Conservation (phyloP, 2,113 vertebrate genomes). For the Microcebus ravelobensis region DNA sequence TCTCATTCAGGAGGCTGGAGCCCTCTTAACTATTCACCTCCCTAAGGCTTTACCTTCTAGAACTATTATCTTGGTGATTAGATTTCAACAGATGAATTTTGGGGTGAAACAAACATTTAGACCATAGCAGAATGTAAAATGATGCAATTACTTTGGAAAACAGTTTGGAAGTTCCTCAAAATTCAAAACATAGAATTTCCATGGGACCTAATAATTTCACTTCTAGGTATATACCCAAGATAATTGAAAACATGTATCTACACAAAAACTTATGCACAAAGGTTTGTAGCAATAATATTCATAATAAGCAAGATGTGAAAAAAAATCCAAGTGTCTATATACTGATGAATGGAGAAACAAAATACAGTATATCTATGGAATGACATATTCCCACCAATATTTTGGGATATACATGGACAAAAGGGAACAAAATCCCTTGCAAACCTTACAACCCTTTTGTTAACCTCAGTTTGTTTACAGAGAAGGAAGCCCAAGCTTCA, state of each 20-base stretch:
- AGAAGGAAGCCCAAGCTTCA: not conserved
- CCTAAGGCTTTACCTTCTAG: not conserved
- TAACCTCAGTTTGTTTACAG: not conserved
- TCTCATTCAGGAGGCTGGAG: not conserved
- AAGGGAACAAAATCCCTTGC: not conserved
- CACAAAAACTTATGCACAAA: not conserved
- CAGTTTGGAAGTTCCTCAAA: not conserved
- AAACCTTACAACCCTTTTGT: not conserved
- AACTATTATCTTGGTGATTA: not conserved
- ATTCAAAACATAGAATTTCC: not conserved
- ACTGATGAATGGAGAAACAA: not conserved
- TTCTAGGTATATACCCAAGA: not conserved
- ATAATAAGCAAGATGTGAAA: not conserved
- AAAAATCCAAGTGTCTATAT: not conserved
- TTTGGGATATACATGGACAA: slow-evolving; percentile 1
- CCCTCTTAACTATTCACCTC: not conserved
- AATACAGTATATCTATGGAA: not conserved
- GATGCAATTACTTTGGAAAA: not conserved
- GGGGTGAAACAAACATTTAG: not conserved
- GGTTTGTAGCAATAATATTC: not conserved
- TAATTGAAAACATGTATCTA: not conserved
- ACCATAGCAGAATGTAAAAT: not conserved
- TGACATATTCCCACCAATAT: not conserved
- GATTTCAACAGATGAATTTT: not conserved
- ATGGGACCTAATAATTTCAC: not conserved